Evolutionary conservation across 2,888 invertebrate species (phyloP), one percentile per base, ranked within the genome.

Genomic region (Temnothorax ravouxi): DNA sequence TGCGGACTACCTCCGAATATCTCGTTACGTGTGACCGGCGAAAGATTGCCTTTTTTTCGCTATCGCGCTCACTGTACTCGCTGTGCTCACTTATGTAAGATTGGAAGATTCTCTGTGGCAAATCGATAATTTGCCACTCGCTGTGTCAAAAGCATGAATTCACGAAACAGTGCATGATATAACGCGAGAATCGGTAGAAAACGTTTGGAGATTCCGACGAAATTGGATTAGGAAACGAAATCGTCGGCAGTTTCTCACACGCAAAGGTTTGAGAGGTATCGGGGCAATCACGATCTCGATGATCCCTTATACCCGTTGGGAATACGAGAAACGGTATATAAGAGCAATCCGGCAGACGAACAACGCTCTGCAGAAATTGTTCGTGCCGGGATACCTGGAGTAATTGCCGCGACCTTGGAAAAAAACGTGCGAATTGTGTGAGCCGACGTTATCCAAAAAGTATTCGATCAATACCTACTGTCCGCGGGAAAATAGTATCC

Each of bases 361-460:
- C 41, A 54, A 67, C 59, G 54, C 56, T 86, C 86, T 71, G n/a
- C 54, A 56, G 84, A 84, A 86, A 82, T 71, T 66, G 82, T 86
- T 59, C 50, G 25, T 29, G 44, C 18, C 18, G 34, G 64, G 67
- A 77, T 79, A 50, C 69, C 52, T 9, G 41, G 41, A 9, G 61
- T 79, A 80, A 87, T 87, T 83, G 83, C 18, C 67, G 47, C 56
- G 72, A 41, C 85, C 84, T 87, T 84, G 76, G 61, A 41, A 64
- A 41, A 64, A 61, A 56, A 67, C 25, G 54, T 9, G 41, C 41
- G 11, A 41, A 77, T 77, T n/a, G 41, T 41, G 50, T 5, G 47
- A 76, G 15, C 54, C 34, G n/a, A 13, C 3, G 52, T 34, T 21
- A n/a, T 47, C 29, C 21, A 18, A 64, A 75, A 34, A 75, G 47